phyloP scores from a whole-genome alignment of 1,140 invertebrate genomes.

The Chironomus tepperi region DNA sequence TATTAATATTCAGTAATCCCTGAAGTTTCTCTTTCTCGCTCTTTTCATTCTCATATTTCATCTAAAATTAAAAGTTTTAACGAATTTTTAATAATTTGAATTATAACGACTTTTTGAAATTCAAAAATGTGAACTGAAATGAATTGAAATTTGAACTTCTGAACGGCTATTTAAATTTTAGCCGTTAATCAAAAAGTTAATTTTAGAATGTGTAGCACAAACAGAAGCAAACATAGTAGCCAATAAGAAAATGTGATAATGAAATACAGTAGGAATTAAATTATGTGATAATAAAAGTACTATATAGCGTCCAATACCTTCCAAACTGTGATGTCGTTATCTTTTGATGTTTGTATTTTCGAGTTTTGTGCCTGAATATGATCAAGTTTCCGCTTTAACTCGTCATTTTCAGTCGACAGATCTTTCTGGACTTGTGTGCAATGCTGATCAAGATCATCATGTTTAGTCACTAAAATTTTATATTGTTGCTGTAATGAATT shows the following conservation, averaged over 20 bases:
- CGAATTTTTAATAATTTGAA: too few relatives aligned
- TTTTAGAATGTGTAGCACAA: too few relatives aligned
- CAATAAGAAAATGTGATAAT: too few relatives aligned
- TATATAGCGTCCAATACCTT: conserved; percentile 30
- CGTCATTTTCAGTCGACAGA: conserved; percentile 33
- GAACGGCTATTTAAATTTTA: too few relatives aligned
- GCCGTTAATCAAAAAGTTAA: too few relatives aligned
- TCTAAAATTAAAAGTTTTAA: conserved; percentile 27
- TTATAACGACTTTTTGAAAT: too few relatives aligned
- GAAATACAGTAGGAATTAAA: not conserved
- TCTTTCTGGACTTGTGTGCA: conserved; percentile 33
- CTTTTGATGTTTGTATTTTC: conserved; percentile 31
- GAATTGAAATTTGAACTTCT: too few relatives aligned
- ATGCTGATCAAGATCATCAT: conserved; percentile 32
- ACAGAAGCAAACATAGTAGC: too few relatives aligned
- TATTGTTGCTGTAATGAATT: conserved; percentile 41
- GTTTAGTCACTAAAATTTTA: conserved; percentile 39
- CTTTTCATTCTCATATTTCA: conserved; percentile 31
- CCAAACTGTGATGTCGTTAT: conserved; percentile 32
- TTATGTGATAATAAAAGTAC: not conserved
- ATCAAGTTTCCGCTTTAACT: conserved; percentile 32
- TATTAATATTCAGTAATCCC: conserved; percentile 24
- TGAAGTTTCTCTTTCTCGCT: conserved; percentile 31
- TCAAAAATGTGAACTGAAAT: too few relatives aligned
- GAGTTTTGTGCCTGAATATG: conserved; percentile 31